These are phyloP conservation scores for Halichoerus grypus DNA, from an alignment of 2,113 vertebrate species.

Conservation along the genomic window DNA sequence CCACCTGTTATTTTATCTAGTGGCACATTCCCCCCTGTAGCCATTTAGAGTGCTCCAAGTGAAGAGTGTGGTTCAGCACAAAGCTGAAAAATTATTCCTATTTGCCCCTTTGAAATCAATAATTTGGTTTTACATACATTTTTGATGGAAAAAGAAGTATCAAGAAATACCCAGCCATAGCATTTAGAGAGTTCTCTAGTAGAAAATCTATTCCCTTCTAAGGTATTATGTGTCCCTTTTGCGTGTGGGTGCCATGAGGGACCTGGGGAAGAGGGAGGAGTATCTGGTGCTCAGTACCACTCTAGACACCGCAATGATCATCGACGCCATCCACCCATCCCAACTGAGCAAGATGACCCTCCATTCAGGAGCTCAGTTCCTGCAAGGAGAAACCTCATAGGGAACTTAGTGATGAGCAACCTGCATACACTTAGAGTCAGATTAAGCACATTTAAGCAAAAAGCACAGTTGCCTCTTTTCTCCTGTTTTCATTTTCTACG, in stretches of 20 bases:
- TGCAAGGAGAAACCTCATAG: background rate
- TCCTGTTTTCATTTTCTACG: constrained; percentile 5
- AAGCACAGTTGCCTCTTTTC: background rate
- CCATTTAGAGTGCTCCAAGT: background rate
- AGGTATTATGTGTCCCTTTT: background rate
- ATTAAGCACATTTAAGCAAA: background rate
- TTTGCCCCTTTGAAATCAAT: background rate
- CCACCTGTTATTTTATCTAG: background rate
- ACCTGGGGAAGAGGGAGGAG: background rate
- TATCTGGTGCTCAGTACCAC: background rate
- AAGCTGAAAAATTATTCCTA: background rate
- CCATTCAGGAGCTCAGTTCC: background rate
- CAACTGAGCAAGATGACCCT: constrained; percentile 11
- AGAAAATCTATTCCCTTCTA: background rate
- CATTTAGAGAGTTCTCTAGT: background rate
- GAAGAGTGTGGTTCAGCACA: background rate
- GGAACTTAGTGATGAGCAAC: background rate
- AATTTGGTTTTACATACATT: background rate
- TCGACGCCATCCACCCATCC: background rate
- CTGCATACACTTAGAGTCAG: background rate
- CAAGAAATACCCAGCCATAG: background rate
- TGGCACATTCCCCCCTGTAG: background rate
- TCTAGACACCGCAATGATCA: background rate
- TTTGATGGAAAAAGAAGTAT: background rate
- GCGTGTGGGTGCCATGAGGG: background rate